Evolutionary conservation across 2,113 vertebrate genomes (phyloP).

Genomic region (Phylloscopus whistleri): DNA sequence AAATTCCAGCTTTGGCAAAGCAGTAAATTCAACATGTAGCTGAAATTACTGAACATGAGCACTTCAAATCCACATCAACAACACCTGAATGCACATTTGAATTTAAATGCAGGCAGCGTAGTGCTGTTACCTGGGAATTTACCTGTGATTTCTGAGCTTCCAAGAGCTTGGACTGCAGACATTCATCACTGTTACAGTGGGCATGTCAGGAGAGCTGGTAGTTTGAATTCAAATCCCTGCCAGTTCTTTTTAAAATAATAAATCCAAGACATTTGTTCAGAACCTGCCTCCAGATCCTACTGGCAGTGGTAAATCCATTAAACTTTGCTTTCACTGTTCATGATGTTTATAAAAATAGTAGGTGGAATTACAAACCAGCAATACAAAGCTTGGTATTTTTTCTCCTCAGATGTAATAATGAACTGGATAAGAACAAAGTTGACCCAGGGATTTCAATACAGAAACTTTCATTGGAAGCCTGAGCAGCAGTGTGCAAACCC

Average conservation of each 20-base stretch:
- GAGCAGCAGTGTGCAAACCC: not conserved
- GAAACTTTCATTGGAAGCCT: conserved; percentile 34
- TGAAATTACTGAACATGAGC: not conserved
- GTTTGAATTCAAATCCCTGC: not conserved
- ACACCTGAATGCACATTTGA: not conserved
- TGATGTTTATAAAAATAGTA: conserved; percentile 36
- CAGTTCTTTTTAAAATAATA: not conserved
- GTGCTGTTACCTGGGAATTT: not conserved
- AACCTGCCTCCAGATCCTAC: conserved; percentile 8
- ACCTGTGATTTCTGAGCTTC: not conserved
- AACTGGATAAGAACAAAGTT: conserved; percentile 38
- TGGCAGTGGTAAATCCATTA: conserved; percentile 43
- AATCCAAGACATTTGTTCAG: conserved; percentile 24
- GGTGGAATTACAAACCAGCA: conserved; percentile 8
- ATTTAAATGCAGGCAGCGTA: fast-evolving
- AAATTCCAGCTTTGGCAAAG: not conserved
- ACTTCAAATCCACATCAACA: not conserved
- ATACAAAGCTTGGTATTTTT: conserved; percentile 34
- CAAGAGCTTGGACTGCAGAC: not conserved
- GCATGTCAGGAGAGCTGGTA: not conserved
- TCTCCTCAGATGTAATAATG: conserved; percentile 35
- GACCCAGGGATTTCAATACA: conserved; percentile 46
- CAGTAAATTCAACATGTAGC: not conserved
- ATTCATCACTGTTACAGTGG: not conserved
- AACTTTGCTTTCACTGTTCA: conserved; percentile 46